Base-by-base conservation (phyloP, 1,140 invertebrate genomes). In the Parasteatoda tepidariorum region DNA sequence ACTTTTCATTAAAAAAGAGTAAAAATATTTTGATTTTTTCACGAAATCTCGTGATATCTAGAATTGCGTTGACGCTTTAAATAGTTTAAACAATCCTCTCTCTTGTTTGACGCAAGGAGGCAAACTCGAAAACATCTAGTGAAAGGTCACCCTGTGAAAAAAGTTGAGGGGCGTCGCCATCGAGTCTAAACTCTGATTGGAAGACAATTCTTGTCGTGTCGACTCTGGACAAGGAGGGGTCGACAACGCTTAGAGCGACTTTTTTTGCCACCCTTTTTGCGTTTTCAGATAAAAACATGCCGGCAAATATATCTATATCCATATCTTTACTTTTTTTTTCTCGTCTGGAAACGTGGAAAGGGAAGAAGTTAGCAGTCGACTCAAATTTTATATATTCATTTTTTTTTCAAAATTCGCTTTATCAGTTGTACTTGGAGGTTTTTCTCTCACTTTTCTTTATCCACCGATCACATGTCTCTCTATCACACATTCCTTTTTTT, bases 181-280 rank as follows among this genome's bases (percentile, higher is more conserved):
- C 78, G 78, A 81, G 48, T 71, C 78, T 81, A 81, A 70, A 81
- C 78, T 81, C 78, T 81, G 78, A 81, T 81, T 81, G 78, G 78
- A 81, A 81, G 78, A 81, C 78, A 64, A 81, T 81, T 81, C 78
- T 81, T 61, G 31, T 34, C 62, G 75, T 33, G 31, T 33, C 78
- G 78, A 48, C 64, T 34, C 78, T 70, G 54, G 78, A 70, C 48
- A 68, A 79, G 48, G 5, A 30, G 54, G 54, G 78, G 66, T 70
- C 66, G 66, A 61, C 64, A 26, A 61, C 54, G 54, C 34, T 30
- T 34, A 28, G 71, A 59, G 57, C 9, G 26, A 61, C 71, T 13
- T 18, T 18, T 13, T 18, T n/a, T 57, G 31, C 30, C 15, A 41
- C 3, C 33, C 33, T 4, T 13, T 31, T 18, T 41, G 31, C 64